phyloP scores from a whole-genome alignment of 2,888 invertebrate species.

The Carabus problematicus region DNA sequence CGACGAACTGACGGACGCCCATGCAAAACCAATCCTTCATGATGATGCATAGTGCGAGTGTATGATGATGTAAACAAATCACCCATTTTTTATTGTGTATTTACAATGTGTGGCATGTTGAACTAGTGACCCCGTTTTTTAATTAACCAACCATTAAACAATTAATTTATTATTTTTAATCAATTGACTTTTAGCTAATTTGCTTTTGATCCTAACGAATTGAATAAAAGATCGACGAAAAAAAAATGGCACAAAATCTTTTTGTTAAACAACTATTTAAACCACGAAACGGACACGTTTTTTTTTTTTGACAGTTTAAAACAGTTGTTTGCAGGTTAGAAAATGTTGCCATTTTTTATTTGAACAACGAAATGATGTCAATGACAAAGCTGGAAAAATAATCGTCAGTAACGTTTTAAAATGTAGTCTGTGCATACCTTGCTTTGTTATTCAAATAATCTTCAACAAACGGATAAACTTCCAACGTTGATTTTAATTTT shows the following conservation, averaged over 20 bases:
- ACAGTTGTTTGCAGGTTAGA: neutral
- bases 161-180: conserved; percentile 34
- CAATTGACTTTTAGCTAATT: conserved; percentile 23
- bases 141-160: conserved; percentile 32
- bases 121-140: conserved; percentile 38
- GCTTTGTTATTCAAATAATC: too few species aligned
- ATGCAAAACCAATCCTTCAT: conserved; percentile 17
- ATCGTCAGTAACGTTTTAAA: neutral
- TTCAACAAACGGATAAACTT: neutral
- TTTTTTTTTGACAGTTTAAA: neutral
- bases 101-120: conserved; percentile 38
- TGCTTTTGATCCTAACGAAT: conserved; percentile 21
- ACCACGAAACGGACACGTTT: too few species aligned
- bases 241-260: neutral
- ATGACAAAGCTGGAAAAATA: neutral
- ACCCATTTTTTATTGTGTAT: conserved; percentile 13
- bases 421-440: too few species aligned
- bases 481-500: conserved; percentile 9
- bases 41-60: conserved; percentile 17
- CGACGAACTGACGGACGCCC: conserved; percentile 25
- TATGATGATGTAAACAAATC: conserved; percentile 16
- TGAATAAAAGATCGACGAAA: too few species aligned
- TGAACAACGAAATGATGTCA: conserved; percentile 4
- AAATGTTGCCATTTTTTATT: neutral
- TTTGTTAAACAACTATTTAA: neutral